phyloP scores from a whole-genome alignment of 2,113 vertebrate genomes.

The Hemibates koningsi region DNA sequence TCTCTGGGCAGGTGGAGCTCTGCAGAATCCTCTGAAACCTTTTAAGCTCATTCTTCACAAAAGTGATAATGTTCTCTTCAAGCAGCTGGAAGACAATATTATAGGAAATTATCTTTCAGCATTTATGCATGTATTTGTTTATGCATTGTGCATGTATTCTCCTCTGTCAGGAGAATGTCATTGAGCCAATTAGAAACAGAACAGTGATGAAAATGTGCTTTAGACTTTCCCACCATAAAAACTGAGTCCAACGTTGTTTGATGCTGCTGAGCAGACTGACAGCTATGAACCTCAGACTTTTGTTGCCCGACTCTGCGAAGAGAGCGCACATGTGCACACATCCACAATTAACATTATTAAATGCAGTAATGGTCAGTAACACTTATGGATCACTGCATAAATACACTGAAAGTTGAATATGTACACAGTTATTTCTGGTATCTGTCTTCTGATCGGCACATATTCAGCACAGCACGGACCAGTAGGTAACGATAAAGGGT shows the following conservation, averaged over 20 bases:
- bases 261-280: background rate
- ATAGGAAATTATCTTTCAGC: background rate
- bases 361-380: background rate
- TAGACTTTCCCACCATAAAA: background rate
- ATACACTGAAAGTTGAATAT: background rate
- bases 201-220: background rate
- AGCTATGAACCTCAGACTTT: background rate
- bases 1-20: background rate
- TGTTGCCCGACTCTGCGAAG: background rate
- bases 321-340: background rate
- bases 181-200: background rate
- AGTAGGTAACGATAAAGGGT: background rate
- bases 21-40: background rate
- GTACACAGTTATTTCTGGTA: background rate
- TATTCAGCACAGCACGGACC: background rate
- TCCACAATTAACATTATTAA: background rate
- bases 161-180: background rate
- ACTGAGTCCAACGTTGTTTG: background rate
- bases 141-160: background rate
- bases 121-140: background rate
- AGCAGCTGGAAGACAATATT: background rate
- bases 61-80: background rate
- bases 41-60: background rate
- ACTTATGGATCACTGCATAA: background rate
- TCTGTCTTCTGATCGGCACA: background rate